Percentiles rank a stretch among this genome's conserved stretches.
Conservation (phyloP, 2,113 vertebrate genomes). For the Hippolais icterina region DNA sequence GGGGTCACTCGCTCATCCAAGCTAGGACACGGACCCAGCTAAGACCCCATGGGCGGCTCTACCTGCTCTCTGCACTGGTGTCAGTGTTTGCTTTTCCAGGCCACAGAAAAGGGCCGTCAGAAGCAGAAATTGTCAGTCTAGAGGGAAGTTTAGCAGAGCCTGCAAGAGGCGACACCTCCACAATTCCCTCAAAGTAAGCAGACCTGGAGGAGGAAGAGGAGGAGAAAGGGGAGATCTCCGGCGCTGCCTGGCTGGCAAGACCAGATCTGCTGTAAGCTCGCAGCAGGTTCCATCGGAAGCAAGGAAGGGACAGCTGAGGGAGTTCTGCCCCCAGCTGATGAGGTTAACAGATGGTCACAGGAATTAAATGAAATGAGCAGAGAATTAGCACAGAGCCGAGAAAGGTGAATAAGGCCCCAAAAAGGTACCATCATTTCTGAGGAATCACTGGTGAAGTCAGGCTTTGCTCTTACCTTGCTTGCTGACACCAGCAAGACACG, state of each 20-base stretch:
- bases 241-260: not conserved
- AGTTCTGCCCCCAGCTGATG: not conserved
- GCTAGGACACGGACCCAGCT: not conserved
- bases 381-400: not conserved
- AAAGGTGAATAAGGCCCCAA: not conserved
- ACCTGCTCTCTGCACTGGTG: not conserved
- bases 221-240: not conserved
- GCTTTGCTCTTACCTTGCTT: not conserved
- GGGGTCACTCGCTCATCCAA: rapidly evolving
- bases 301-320: not conserved
- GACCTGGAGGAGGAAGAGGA: not conserved
- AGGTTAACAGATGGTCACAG: not conserved
- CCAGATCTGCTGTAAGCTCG: not conserved
- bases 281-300: not conserved
- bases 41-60: not conserved
- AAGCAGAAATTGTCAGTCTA: not conserved
- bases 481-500: not conserved
- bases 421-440: not conserved
- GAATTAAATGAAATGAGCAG: not conserved
- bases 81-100: not conserved
- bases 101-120: not conserved
- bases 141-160: not conserved
- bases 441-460: not conserved
- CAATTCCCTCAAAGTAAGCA: not conserved
- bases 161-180: not conserved